Percentiles rank a stretch among this genome's conserved stretches.
These are phyloP conservation scores for Aurelia aurita DNA, from an alignment of 30 jellyfish, hydroid and myxozoan species.

Conservation along the genomic window DNA sequence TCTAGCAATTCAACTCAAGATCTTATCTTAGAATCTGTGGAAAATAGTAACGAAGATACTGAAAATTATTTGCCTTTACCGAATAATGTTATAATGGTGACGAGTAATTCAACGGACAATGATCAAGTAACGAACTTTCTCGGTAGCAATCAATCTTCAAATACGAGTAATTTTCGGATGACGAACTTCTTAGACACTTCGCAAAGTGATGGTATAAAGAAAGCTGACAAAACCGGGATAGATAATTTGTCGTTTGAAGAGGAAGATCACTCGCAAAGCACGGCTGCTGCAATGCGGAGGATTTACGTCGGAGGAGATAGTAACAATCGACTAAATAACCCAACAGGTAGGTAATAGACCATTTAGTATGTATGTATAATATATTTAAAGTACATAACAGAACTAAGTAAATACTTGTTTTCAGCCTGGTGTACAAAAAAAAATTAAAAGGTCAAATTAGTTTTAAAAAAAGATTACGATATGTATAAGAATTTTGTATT, in stretches of 20 bases:
- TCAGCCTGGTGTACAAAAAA: too few relatives aligned
- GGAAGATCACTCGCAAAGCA: conserved; percentile 9
- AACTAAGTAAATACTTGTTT: too few relatives aligned
- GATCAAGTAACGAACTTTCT: conserved; percentile 44
- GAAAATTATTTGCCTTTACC: conserved; percentile 26
- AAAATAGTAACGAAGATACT: neutral
- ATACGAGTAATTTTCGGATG: conserved; percentile 51
- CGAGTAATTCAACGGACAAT: neutral
- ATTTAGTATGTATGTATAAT: too few relatives aligned
- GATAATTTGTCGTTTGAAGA: conserved; percentile 68
- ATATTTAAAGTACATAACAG: too few relatives aligned
- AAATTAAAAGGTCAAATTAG: too few relatives aligned
- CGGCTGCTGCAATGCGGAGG: neutral
- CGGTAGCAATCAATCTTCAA: conserved; percentile 37
- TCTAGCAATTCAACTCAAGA: conserved; percentile 11
- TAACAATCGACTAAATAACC: too few relatives aligned
- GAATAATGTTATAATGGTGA: conserved; percentile 30
- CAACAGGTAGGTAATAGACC: too few relatives aligned
- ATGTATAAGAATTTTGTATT: too few relatives aligned
- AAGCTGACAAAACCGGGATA: conserved; percentile 18
- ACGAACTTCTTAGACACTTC: conserved; percentile 49
- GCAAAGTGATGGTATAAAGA: neutral
- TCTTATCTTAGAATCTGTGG: neutral
- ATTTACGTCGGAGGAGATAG: neutral
- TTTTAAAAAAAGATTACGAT: too few relatives aligned